Percentiles rank a stretch among this genome's conserved stretches.
Conservation (phyloP, 2,797 vertebrate species). For the Streptopelia turtur region DNA sequence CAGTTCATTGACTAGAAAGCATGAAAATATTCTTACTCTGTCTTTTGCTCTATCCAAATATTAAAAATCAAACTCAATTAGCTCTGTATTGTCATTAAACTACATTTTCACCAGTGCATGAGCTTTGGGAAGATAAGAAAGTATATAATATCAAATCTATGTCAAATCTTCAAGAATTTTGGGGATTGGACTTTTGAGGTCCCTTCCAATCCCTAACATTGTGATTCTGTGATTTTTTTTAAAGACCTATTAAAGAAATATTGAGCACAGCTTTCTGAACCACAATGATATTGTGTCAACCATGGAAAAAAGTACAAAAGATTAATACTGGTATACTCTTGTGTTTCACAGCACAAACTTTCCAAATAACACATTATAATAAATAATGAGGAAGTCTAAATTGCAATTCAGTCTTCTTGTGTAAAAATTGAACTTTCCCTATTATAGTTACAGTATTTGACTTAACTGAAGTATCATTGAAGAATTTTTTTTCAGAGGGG, state of each 20-base stretch:
- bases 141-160: background rate
- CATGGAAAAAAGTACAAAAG: background rate
- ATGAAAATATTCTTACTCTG: background rate
- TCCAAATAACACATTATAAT: slow-evolving; percentile 29
- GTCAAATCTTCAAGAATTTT: background rate
- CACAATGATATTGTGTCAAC: background rate
- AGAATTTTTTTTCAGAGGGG: slow-evolving; percentile 23
- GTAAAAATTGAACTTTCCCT: slow-evolving; percentile 30
- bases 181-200: too few species aligned
- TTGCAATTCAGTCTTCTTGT: background rate
- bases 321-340: background rate
- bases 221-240: background rate
- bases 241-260: background rate
- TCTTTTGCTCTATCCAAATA: background rate
- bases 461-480: slow-evolving; percentile 36
- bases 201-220: too few species aligned
- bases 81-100: background rate
- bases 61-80: background rate
- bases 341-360: slow-evolving; percentile 1
- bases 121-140: background rate
- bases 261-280: background rate
- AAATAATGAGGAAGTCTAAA: slow-evolving; percentile 25
- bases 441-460: background rate
- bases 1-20: background rate
- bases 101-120: background rate